Percentiles rank a stretch among this genome's conserved stretches.
These are phyloP conservation scores for Sanderia malayensis DNA, from an alignment of 30 jellyfish, hydroid and myxozoan genomes.

Conservation along the genomic window DNA sequence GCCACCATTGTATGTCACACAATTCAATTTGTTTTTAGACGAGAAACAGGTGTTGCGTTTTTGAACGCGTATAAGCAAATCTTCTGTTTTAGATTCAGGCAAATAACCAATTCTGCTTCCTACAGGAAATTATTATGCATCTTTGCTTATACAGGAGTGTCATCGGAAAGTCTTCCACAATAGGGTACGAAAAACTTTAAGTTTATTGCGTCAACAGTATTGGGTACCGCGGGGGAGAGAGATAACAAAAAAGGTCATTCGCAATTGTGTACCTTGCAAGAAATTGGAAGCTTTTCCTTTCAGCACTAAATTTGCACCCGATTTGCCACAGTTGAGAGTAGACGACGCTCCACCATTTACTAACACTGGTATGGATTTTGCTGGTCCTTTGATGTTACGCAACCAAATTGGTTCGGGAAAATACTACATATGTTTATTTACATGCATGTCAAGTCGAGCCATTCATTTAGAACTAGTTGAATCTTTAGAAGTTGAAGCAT, in stretches of 20 bases:
- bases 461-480: constrained; percentile 53
- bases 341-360: constrained; percentile 62
- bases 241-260: constrained; percentile 31
- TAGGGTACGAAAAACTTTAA: constrained; percentile 46
- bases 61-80: constrained; percentile 33
- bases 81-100: constrained; percentile 42
- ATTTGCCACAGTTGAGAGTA: constrained; percentile 38
- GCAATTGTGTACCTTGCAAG: constrained; percentile 24
- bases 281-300: constrained; percentile 56
- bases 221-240: constrained; percentile 73
- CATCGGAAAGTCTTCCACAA: constrained; percentile 56
- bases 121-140: constrained; percentile 22
- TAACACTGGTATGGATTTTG: constrained; percentile 53
- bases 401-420: constrained; percentile 15
- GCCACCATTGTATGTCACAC: constrained; percentile 45
- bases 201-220: constrained; percentile 45
- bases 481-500: constrained; percentile 43
- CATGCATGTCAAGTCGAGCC: constrained; percentile 58
- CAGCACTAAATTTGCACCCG: constrained; percentile 23
- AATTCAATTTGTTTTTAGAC: constrained; percentile 32
- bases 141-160: constrained; percentile 31
- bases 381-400: constrained; percentile 34
- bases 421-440: constrained; percentile 44
- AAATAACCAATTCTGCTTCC: constrained; percentile 54
- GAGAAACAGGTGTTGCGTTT: constrained; percentile 39